phyloP scores from a whole-genome alignment of 2,113 vertebrate species.

The Microtus ochrogaster region DNA sequence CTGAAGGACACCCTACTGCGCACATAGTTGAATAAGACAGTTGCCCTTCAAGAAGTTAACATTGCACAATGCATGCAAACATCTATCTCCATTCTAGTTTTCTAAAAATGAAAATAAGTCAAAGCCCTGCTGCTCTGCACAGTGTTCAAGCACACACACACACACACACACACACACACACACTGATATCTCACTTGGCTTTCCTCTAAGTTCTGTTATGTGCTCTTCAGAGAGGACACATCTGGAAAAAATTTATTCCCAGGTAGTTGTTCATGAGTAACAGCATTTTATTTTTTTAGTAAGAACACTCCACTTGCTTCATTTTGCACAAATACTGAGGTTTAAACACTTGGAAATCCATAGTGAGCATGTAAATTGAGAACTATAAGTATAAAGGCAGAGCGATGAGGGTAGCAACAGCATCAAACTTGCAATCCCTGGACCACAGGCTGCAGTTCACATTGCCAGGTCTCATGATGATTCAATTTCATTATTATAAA shows the following conservation, averaged over 20 bases:
- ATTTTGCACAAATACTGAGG: constrained; percentile 9
- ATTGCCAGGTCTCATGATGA: background rate
- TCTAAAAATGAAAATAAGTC: background rate
- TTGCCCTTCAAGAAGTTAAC: background rate
- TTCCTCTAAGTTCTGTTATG: background rate
- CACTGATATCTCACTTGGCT: background rate
- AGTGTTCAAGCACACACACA: background rate
- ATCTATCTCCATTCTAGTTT: background rate
- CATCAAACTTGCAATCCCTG: too few relatives aligned
- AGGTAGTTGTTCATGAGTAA: background rate
- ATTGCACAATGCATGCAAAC: background rate
- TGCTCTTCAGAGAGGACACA: constrained; percentile 24
- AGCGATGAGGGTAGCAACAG: background rate
- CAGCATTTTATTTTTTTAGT: background rate
- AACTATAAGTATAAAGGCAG: background rate
- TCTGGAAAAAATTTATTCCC: constrained; percentile 54
- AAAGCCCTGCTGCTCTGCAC: background rate
- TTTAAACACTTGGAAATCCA: background rate
- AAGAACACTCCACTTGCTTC: background rate
- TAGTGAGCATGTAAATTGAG: background rate
- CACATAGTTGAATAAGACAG: background rate
- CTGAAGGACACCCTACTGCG: background rate
- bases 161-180: background rate
- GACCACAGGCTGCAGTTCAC: background rate
- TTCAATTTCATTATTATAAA: accelerated